These are phyloP conservation scores for Lasioglossum villosulum DNA, from an alignment of 2,888 invertebrate species.

Conservation along the genomic window DNA sequence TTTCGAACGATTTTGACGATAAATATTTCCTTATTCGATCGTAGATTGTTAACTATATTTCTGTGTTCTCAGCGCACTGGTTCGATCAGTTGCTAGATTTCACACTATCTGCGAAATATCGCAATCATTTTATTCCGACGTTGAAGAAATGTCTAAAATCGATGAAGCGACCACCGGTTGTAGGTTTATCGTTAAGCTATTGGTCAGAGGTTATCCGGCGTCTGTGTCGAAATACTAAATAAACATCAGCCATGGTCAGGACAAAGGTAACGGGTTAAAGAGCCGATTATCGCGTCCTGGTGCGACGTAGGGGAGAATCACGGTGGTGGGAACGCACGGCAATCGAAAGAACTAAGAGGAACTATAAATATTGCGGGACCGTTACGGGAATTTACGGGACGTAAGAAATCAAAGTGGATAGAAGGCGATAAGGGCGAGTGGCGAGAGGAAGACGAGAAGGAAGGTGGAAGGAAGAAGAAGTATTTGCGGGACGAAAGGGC, in stretches of 20 bases:
- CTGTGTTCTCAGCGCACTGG: too few species aligned
- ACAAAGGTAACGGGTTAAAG: background rate
- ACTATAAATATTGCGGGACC: slow-evolving; percentile 42
- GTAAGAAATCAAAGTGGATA: slow-evolving; percentile 44
- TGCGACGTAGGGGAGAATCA: background rate
- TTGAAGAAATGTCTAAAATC: background rate
- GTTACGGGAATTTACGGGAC: slow-evolving; percentile 43
- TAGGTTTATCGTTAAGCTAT: background rate
- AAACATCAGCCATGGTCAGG: background rate
- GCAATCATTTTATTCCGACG: too few species aligned
- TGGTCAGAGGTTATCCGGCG: background rate
- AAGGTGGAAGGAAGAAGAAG: slow-evolving; percentile 22
- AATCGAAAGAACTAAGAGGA: slow-evolving; percentile 33
- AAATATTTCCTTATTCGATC: too few species aligned
- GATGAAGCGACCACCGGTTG: background rate
- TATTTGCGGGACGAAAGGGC: slow-evolving; percentile 74
- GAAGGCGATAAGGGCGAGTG: slow-evolving; percentile 11
- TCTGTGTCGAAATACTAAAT: background rate
- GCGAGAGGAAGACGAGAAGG: background rate
- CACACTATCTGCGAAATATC: too few species aligned
- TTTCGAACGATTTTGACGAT: background rate
- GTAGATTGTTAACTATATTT: too few species aligned
- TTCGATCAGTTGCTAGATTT: too few species aligned
- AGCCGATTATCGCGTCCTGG: slow-evolving; percentile 7
- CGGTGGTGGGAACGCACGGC: background rate